Evolutionary conservation across 2,888 invertebrate species (phyloP).

Genomic region (Xestia c-nigrum): DNA sequence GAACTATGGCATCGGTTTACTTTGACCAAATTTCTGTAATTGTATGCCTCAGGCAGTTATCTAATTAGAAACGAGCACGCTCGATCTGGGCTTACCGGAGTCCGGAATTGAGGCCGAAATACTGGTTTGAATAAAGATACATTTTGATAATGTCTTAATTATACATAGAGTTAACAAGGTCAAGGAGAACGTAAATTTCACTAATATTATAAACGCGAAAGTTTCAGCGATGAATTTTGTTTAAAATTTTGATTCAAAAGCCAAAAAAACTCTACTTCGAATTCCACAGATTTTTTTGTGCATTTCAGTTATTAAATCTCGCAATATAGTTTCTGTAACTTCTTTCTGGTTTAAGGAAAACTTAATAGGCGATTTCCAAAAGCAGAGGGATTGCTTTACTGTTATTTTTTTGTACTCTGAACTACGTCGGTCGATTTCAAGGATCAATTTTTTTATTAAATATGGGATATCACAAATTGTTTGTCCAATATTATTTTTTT

Average conservation of each 20-base stretch:
- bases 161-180: neutral
- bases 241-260: neutral
- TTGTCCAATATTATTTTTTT: too few species aligned
- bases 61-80: conserved; percentile 3
- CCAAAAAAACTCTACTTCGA: neutral
- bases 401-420: too few species aligned
- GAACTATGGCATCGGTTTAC: neutral
- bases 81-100: neutral
- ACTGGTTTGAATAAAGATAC: conserved; percentile 9
- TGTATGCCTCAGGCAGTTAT: conserved; percentile 3
- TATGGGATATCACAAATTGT: too few species aligned
- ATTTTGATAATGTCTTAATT: neutral
- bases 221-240: neutral
- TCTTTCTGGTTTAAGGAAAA: too few species aligned
- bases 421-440: too few species aligned
- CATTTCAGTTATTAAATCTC: neutral
- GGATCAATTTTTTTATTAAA: too few species aligned
- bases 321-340: neutral
- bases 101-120: neutral
- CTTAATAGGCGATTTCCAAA: too few species aligned
- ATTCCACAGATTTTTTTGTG: neutral
- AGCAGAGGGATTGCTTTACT: too few species aligned
- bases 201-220: neutral
- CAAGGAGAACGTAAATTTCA: neutral
- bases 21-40: neutral